Conservation (phyloP, 1,140 invertebrate genomes). For the Eueides isabella region DNA sequence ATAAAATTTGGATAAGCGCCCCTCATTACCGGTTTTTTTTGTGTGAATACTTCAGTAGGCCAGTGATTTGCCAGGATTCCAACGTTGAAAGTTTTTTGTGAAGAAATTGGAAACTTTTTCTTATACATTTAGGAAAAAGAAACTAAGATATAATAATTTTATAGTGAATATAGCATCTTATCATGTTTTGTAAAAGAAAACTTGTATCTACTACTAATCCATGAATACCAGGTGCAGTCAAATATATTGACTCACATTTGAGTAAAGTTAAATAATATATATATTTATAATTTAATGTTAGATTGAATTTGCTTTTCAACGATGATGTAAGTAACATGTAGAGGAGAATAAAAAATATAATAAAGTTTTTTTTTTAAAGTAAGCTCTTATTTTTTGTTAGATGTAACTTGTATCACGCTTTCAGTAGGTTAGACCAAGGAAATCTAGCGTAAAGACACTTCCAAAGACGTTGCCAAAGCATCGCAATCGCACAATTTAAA, state of each 20-base stretch:
- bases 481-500: too few species aligned
- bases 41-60: constrained; percentile 64
- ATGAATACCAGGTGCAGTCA: background rate
- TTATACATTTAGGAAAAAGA: constrained; percentile 1
- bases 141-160: background rate
- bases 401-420: too few species aligned
- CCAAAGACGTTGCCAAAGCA: too few species aligned
- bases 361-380: too few species aligned
- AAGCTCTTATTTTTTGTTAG: too few species aligned
- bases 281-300: background rate
- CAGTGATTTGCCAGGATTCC: constrained; percentile 55
- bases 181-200: background rate
- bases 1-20: constrained; percentile 59
- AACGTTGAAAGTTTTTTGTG: constrained; percentile 32
- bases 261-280: background rate
- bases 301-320: background rate
- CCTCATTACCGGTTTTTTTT: constrained; percentile 68
- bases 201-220: background rate
- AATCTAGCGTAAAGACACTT: too few species aligned
- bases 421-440: too few species aligned
- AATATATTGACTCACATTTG: background rate
- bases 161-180: too few species aligned
- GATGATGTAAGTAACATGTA: too few species aligned
- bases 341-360: background rate
- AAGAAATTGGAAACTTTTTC: constrained; percentile 33